Evolutionary conservation across 2,888 invertebrate species (phyloP).

Genomic region (Junonia oenone): DNA sequence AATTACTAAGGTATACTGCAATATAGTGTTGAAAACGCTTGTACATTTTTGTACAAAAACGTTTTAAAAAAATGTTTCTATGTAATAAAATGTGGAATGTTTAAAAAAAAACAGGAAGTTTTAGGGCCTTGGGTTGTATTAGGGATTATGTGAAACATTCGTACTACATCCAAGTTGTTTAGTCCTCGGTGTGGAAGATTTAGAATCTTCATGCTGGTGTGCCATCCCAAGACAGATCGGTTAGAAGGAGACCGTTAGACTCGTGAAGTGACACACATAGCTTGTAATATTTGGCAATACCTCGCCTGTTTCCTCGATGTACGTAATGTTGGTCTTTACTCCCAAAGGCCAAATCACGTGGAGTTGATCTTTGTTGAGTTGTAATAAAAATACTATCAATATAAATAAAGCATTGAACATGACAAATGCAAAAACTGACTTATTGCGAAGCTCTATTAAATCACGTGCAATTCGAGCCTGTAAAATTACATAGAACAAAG

Average conservation of each 20-base stretch:
- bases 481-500: constrained; percentile 75
- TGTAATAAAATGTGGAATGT: not conserved
- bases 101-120: not conserved
- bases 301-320: constrained; percentile 95
- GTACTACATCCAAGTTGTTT: constrained; percentile 55
- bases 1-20: not conserved
- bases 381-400: constrained; percentile 98
- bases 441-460: constrained; percentile 96
- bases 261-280: constrained; percentile 70
- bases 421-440: constrained; percentile 98
- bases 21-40: not conserved
- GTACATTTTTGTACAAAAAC: not conserved
- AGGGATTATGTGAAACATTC: constrained; percentile 55
- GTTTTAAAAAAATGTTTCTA: not conserved
- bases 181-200: constrained; percentile 55
- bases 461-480: constrained; percentile 94
- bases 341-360: constrained; percentile 98
- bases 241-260: constrained; percentile 78
- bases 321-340: constrained; percentile 96
- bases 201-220: constrained; percentile 73
- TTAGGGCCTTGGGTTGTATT: constrained; percentile 39
- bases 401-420: constrained; percentile 99
- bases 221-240: constrained; percentile 71
- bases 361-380: constrained; percentile 98
- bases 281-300: constrained; percentile 81